These are phyloP conservation scores for Melanophora roralis DNA, from an alignment of 2,888 invertebrate species.

Conservation along the genomic window DNA sequence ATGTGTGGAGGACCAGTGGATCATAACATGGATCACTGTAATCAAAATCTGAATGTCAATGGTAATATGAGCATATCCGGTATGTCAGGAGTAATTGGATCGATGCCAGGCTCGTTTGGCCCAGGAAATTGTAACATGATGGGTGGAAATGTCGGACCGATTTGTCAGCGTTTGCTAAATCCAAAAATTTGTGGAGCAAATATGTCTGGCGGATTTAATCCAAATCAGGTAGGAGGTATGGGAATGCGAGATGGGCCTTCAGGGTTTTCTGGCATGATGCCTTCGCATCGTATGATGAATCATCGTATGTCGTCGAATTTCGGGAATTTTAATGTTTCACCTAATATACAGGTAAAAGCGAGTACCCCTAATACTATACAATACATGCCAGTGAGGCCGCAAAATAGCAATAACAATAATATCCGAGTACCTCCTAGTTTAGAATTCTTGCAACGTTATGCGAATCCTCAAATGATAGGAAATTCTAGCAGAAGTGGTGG, in stretches of 20 bases:
- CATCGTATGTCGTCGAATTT: conserved; percentile 82
- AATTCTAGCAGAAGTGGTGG: conserved; percentile 59
- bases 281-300: conserved; percentile 81
- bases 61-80: conserved; percentile 59
- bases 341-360: conserved; percentile 94
- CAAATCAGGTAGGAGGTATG: conserved; percentile 63
- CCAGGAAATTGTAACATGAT: conserved; percentile 69
- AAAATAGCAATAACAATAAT: conserved; percentile 79
- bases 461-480: conserved; percentile 83
- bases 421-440: conserved; percentile 91
- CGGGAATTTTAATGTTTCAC: conserved; percentile 79
- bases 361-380: conserved; percentile 99
- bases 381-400: conserved; percentile 97
- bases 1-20: conserved; percentile 70
- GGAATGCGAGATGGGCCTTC: conserved; percentile 75
- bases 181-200: conserved; percentile 81
- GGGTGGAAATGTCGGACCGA: conserved; percentile 69
- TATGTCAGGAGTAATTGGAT: conserved; percentile 60
- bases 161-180: conserved; percentile 79
- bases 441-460: conserved; percentile 92
- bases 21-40: conserved; percentile 75
- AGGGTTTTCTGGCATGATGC: conserved; percentile 74
- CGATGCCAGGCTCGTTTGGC: conserved; percentile 63
- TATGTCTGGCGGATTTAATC: conserved; percentile 72
- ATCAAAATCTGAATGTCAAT: conserved; percentile 62